A percentile compares a stretch with the other conserved stretches of the same genome.
Conservation (phyloP, 2,113 vertebrate species). For the Calonectris borealis region DNA sequence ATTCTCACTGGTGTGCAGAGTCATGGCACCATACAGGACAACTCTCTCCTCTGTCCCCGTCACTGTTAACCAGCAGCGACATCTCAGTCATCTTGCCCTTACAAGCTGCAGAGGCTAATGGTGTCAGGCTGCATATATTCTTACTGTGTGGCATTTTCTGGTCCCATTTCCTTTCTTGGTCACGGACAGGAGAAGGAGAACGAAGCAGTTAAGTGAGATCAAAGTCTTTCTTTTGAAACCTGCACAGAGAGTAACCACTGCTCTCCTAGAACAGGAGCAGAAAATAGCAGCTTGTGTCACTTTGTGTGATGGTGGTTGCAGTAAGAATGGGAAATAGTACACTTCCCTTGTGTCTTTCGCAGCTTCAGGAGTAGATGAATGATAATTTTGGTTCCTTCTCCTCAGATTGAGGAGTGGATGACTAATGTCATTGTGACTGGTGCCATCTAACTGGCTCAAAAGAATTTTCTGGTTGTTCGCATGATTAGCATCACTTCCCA, state of each 20-base stretch:
- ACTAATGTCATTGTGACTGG: slow-evolving; percentile 65
- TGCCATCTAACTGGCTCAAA: slow-evolving; percentile 26
- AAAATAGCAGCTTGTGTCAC: slow-evolving; percentile 27
- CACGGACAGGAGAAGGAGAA: background rate
- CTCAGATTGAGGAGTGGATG: slow-evolving; percentile 15
- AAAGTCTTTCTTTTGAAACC: background rate
- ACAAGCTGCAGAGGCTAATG: background rate
- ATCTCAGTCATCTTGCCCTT: background rate
- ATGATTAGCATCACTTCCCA: slow-evolving; percentile 54
- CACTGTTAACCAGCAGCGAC: background rate
- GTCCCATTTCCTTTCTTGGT: background rate
- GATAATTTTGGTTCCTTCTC: slow-evolving; percentile 51
- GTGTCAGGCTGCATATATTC: background rate
- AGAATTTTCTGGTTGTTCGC: slow-evolving; percentile 27
- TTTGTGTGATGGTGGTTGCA: background rate
- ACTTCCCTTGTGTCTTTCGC: slow-evolving; percentile 3
- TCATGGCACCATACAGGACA: background rate
- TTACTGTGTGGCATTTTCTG: background rate
- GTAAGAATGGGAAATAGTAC: slow-evolving; percentile 22
- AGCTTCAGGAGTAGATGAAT: slow-evolving; percentile 24
- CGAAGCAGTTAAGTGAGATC: background rate
- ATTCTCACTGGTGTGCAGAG: background rate
- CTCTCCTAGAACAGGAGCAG: background rate
- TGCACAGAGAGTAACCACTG: background rate
- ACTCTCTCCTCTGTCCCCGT: background rate